Evolutionary conservation across 2,113 vertebrate species (phyloP), one percentile per base, ranked within the genome.

Genomic region (Phalacrocorax aristotelis): DNA sequence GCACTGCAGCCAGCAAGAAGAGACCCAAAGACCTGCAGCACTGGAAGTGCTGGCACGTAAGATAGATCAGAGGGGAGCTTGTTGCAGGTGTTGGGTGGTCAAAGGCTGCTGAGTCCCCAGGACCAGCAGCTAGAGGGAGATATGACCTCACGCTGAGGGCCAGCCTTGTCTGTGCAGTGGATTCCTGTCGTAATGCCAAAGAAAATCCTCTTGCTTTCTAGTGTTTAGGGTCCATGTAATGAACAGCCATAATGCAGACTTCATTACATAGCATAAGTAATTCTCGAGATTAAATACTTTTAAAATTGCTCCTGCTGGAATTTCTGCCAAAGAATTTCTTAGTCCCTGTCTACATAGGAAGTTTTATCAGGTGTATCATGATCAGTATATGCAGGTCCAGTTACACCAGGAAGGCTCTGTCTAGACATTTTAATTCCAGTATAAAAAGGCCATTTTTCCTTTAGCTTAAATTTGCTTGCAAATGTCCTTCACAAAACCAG

Each of bases 71-170:
- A n/a, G 77, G 48, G 72, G 36, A 76, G 29, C 11, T 52, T 48
- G 46, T 49, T 49, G 52, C 52, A 11, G 30, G 52, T 3, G 1
- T 25, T 75, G 86, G 89, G 78, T 72, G 81, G 87, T 13, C 93
- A 79, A 75, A 93, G 83, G 77, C 81, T 87, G 87, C 26, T 8
- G 89, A 96, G 87, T 94, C 91, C 93, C 96, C 83, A 27, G 70
- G 70, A 92, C 93, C 94, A 97, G 83, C 97, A 97, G 94, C 97
- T 97, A 97, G 95, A 96, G 96, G 96, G 96, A 97, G 97, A 87
- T 97, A 91, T 40, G 95, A 89, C 89, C 95, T 92, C 96, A 95
- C 17, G 2, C 87, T 96, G 89, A 91, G 62, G 92, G 40, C 93
- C 91, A 84, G 86, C 48, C 61, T 49, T 11, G 48, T 49, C 83